These are phyloP conservation scores for Syrista parreyssii DNA, from an alignment of 2,888 invertebrate species.

Conservation along the genomic window DNA sequence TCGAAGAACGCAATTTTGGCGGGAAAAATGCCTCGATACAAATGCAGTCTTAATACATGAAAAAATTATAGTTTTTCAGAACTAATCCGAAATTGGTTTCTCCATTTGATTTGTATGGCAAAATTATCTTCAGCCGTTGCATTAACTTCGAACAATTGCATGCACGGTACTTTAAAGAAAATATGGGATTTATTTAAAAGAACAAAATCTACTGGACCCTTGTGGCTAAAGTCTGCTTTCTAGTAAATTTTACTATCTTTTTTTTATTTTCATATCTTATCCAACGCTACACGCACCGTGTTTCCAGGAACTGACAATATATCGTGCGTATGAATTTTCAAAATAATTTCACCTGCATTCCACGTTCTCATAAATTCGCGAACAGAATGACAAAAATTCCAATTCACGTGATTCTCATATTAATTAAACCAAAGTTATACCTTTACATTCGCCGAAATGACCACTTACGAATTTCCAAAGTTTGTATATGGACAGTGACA, in stretches of 20 bases:
- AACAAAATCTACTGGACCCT: not conserved
- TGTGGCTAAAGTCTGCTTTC: not conserved
- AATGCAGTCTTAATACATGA: not conserved
- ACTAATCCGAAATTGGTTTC: not conserved
- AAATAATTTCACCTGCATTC: not conserved
- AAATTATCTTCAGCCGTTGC: not conserved
- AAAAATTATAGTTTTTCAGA: not conserved
- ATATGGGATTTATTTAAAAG: not conserved
- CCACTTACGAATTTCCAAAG: not conserved
- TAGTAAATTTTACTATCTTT: not conserved
- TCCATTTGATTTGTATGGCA: not conserved
- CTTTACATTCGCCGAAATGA: not conserved
- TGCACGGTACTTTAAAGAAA: not conserved
- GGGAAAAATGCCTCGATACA: not conserved
- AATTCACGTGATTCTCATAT: not conserved
- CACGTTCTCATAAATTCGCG: not conserved
- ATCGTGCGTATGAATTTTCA: no score
- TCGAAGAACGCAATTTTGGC: not conserved
- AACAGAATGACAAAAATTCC: not conserved
- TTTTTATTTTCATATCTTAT: not conserved
- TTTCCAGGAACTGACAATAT: not conserved
- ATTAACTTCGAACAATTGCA: not conserved
- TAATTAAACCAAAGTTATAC: not conserved
- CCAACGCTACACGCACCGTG: not conserved
- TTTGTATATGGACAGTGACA: not conserved